phyloP scores from a whole-genome alignment of 2,113 vertebrate species.

The Callithrix jacchus region DNA sequence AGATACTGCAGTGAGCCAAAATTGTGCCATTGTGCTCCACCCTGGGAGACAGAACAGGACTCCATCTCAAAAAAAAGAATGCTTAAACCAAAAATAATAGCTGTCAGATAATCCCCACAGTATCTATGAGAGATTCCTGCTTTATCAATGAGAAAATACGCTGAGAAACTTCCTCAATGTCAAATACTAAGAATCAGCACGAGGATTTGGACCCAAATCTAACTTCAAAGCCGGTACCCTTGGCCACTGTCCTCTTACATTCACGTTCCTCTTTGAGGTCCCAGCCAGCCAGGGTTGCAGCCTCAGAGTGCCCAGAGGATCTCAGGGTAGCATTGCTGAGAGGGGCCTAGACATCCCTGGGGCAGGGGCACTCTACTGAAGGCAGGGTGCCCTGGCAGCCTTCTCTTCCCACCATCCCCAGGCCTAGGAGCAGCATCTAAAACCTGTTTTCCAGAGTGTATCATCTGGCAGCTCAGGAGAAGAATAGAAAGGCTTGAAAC shows the following conservation, averaged over 20 bases:
- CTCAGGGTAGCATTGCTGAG: not conserved
- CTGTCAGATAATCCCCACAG: not conserved
- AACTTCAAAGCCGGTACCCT: not conserved
- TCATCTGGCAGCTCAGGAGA: not conserved
- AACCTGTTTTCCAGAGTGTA: not conserved
- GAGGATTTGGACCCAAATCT: not conserved
- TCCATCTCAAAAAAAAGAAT: not conserved
- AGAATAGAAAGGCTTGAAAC: not conserved
- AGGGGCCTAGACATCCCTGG: not conserved
- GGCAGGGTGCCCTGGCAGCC: not conserved
- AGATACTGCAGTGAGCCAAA: not conserved
- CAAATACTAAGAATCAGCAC: not conserved
- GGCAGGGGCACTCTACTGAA: not conserved
- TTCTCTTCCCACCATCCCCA: not conserved
- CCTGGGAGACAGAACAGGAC: not conserved
- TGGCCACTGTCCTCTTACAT: not conserved
- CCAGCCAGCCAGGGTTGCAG: not conserved
- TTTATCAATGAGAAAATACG: not conserved
- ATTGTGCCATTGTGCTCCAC: fast-evolving
- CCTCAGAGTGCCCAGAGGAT: not conserved
- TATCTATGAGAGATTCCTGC: not conserved
- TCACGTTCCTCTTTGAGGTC: not conserved
- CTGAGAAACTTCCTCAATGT: not conserved
- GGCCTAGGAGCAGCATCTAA: not conserved
- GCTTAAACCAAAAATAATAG: not conserved